Base-by-base conservation (phyloP, 2,113 vertebrate genomes). In the Hippolais icterina region DNA sequence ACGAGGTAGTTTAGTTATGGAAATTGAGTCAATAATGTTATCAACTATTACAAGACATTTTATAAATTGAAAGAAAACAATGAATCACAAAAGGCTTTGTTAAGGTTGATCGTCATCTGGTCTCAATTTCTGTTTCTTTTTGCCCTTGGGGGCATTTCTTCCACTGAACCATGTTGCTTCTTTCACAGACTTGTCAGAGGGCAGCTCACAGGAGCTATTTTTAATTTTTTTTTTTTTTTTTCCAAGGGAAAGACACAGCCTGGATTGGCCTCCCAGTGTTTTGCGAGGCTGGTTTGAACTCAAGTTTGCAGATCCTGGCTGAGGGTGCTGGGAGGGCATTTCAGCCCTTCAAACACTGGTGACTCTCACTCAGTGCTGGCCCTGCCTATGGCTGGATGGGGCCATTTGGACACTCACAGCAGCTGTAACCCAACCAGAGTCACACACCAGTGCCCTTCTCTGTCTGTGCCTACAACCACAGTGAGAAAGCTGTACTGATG, bases 1-100 rank as follows among this genome's bases (percentile, higher is more conserved):
- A 97, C 84, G 99, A 99, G 99, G 99, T 99, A 99, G 99, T 99
- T 99, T 99, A 97, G 97, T 98, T 98, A 98, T 94, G 98, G 98
- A 99, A 98, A 98, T 97, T 96, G 98, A 98, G 98, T 98, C 97
- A 98, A 98, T 97, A 98, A 98, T 93, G 97, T 97, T 97, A 98
- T 98, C 97, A 98, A 84, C 97, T 98, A 98, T 97, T 96, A 98
- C 91, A 98, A 97, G 96, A 98, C 97, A 98, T 97, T 97, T 97
- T 94, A 97, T 95, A 98, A 97, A 96, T 97, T 71, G 91, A 97
- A 97, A 98, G 97, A 97, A 96, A 97, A 96, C 88, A 97, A 92
- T 90, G 95, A 96, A 97, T 98, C 96, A 96, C 94, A 95, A 97
- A 97, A 98, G 95, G 96, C 96, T 96, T 94, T 92, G 97, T 94